A percentile compares a stretch with the other conserved stretches of the same genome.
Evolutionary conservation across 2,888 invertebrate species (phyloP).

Genomic region (Adelognathus sp.): DNA sequence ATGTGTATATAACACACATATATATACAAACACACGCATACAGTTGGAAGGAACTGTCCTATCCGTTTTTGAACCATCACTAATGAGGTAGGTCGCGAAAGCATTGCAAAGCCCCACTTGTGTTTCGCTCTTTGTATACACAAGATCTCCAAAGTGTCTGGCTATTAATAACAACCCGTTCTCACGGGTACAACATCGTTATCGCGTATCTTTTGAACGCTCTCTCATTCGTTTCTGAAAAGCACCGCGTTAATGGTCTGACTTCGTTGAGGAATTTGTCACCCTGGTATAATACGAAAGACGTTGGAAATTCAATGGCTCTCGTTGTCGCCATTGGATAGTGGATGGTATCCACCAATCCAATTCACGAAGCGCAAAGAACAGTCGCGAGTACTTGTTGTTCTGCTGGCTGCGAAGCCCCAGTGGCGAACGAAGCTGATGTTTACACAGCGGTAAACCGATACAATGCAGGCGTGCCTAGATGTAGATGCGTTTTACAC

Average conservation of each 20-base stretch:
- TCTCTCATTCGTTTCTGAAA: constrained; percentile 19
- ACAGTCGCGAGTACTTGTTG: too few relatives aligned
- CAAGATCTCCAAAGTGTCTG: constrained; percentile 42
- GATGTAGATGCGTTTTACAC: constrained; percentile 13
- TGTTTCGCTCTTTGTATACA: constrained; percentile 22
- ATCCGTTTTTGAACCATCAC: constrained; percentile 25
- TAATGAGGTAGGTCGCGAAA: constrained; percentile 51
- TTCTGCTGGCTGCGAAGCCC: too few relatives aligned
- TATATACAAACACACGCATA: too few relatives aligned
- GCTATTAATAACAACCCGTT: constrained; percentile 28
- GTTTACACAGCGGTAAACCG: too few relatives aligned
- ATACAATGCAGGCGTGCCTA: background rate
- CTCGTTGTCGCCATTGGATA: background rate
- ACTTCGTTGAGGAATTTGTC: constrained; percentile 8
- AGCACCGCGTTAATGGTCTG: background rate
- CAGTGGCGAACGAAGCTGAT: too few relatives aligned
- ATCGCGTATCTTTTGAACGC: constrained; percentile 11
- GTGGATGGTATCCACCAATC: constrained; percentile 4
- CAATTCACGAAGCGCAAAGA: constrained; percentile 10
- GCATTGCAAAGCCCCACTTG: constrained; percentile 36
- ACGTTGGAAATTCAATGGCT: constrained; percentile 32
- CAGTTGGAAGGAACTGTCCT: too few relatives aligned
- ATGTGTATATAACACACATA: too few relatives aligned
- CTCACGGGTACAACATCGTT: constrained; percentile 6
- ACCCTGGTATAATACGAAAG: background rate